A percentile compares a stretch with the other conserved stretches of the same genome.
Conservation (phyloP, 2,888 invertebrate species). For the Taenaris catops region DNA sequence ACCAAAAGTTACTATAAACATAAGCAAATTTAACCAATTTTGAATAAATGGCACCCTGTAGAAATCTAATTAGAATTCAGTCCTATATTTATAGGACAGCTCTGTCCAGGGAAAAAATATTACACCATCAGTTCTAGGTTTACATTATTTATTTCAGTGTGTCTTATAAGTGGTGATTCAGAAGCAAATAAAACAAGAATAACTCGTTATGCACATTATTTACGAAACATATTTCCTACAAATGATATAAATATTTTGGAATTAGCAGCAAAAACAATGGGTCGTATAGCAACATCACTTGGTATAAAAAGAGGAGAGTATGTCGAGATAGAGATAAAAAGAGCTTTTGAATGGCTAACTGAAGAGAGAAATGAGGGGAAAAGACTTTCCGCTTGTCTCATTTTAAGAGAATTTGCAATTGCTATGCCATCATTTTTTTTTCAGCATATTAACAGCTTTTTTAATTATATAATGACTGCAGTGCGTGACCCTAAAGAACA, state of each 20-base stretch:
- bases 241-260: conserved; percentile 95
- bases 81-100: no score
- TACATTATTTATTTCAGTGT: conserved; percentile 84
- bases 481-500: conserved; percentile 94
- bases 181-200: conserved; percentile 93
- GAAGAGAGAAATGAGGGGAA: conserved; percentile 95
- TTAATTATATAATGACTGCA: conserved; percentile 94
- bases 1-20: no score
- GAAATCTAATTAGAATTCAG: no score
- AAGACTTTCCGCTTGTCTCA: conserved; percentile 93
- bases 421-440: conserved; percentile 99
- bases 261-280: conserved; percentile 96
- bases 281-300: conserved; percentile 91
- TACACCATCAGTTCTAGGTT: no score
- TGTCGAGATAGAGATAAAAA: conserved; percentile 96
- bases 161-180: conserved; percentile 94
- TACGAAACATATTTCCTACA: conserved; percentile 93
- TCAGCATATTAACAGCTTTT: conserved; percentile 94
- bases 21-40: no score
- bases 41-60: no score
- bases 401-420: conserved; percentile 94
- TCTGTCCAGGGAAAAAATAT: no score
- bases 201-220: conserved; percentile 93
- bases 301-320: conserved; percentile 97
- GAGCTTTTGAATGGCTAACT: conserved; percentile 96